These are phyloP conservation scores for Lepus timidus DNA, from an alignment of 2,113 vertebrate genomes.

Conservation along the genomic window DNA sequence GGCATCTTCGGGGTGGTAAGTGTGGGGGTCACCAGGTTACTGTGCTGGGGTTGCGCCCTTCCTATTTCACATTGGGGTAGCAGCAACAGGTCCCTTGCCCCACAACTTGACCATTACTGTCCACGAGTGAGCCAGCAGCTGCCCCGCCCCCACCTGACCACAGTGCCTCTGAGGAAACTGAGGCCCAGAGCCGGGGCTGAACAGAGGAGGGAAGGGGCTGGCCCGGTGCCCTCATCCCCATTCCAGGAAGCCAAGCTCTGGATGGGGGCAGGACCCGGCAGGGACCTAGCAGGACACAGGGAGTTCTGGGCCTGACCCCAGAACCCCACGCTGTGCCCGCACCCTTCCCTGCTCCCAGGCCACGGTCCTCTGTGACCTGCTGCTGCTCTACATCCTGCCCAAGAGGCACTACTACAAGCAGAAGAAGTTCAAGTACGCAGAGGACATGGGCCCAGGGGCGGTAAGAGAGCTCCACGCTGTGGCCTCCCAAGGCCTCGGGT, in stretches of 20 bases:
- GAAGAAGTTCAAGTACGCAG: constrained; percentile 96
- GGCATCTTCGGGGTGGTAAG: constrained; percentile 99
- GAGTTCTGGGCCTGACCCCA: background rate
- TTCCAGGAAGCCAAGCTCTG: background rate
- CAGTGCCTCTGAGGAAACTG: background rate
- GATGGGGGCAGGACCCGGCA: too few relatives aligned
- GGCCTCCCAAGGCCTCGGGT: background rate
- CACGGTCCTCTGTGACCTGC: constrained; percentile 96
- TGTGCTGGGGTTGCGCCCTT: background rate
- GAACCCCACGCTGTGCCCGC: background rate
- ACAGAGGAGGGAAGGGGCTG: background rate
- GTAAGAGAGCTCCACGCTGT: constrained; percentile 76
- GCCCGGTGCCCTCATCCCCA: background rate
- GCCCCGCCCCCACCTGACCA: background rate
- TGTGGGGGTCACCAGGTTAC: constrained; percentile 38
- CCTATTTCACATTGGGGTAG: background rate
- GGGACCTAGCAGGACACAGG: background rate
- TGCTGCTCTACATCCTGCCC: constrained; percentile 94
- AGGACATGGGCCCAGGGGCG: constrained; percentile 65
- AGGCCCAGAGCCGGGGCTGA: background rate
- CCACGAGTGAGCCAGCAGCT: background rate
- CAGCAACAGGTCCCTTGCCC: background rate
- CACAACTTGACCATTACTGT: background rate
- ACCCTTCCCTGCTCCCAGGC: constrained; percentile 86
- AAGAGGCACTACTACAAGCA: constrained; percentile 96